Evolutionary conservation across 64 coral and sea anemone genomes (phyloP).

Genomic region (Porites lutea): DNA sequence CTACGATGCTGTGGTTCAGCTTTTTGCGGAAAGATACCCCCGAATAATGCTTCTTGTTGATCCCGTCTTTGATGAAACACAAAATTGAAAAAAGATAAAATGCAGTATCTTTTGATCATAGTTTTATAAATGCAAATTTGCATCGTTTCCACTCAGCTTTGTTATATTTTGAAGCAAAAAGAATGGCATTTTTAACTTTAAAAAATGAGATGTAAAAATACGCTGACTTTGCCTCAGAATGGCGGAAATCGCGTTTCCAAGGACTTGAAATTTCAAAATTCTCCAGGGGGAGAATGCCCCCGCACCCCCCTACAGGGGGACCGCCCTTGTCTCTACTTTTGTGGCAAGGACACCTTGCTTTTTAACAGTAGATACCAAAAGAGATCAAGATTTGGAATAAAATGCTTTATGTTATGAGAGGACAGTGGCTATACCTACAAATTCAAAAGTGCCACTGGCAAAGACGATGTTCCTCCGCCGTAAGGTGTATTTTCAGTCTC

Average conservation of each 20-base stretch:
- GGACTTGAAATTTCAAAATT: background rate
- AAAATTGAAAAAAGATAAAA: no score
- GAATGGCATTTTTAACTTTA: conserved; percentile 23
- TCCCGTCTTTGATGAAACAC: no score
- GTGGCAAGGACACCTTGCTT: conserved; percentile 13
- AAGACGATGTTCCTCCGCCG: background rate
- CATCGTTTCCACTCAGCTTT: no score
- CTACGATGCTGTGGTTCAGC: conserved; percentile 28
- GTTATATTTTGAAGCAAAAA: no score
- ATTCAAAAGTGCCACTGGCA: background rate
- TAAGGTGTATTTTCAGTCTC: conserved; percentile 1
- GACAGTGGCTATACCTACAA: background rate
- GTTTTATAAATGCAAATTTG: conserved; percentile 6
- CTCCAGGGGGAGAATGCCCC: no score
- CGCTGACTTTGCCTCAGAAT: conserved; percentile 39
- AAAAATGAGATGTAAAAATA: background rate
- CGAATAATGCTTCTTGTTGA: background rate
- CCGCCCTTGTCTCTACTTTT: background rate
- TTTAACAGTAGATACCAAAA: conserved; percentile 38
- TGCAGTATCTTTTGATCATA: conserved; percentile 45
- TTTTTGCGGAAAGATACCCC: conserved; percentile 12
- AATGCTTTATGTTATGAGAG: background rate
- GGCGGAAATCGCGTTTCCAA: conserved; percentile 53
- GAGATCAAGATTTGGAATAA: conserved; percentile 38
- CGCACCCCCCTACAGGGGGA: no score